Base-by-base conservation (phyloP, 1,140 invertebrate species). In the Meteorus sp. region DNA sequence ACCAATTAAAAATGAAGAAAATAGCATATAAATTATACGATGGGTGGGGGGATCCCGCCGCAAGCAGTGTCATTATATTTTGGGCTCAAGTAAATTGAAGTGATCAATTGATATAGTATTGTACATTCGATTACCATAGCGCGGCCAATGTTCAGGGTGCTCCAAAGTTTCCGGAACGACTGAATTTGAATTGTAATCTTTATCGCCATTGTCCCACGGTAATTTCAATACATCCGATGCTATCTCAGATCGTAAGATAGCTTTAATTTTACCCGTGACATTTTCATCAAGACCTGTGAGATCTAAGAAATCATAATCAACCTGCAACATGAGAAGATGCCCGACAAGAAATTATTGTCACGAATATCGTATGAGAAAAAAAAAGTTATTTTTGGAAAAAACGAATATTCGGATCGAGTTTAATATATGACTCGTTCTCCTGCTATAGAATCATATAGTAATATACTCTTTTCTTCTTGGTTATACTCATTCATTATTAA, bases 261-360 rank as follows among this genome's bases (percentile, higher is more conserved):
- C 62, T 19, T 66, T 63, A 27, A 81, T 68, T 39, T 77, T 65
- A 67, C 71, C 62, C 64, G 66, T 74, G 56, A 67, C 60, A 47
- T 45, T 70, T 25, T 75, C 73, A 63, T 76, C 72, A 65, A 79
- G 67, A 64, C 69, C 73, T 52, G 62, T 52, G 52, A 81, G 68
- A 66, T 81, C 73, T 60, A 81, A 64, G 59, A 81, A 81, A 60
- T 77, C 67, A 66, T 71, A 71, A 55, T 74, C 66, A 67, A 65
- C 71, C 76, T 79, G 62, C 23, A 62, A 62, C 22, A 48, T 15
- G 31, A 53, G 15, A 60, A 53, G 9, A 39, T 50, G 31, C n/a
- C 52, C 47, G 33, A 15, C 1, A 29, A n/a, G 35, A n/a, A 56
- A 29, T 41, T 55, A 33, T 41, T n/a, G 17, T 55, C 20, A 48